A percentile compares a stretch with the other conserved stretches of the same genome.
phyloP scores from a whole-genome alignment of 1,140 invertebrate species.

The Trichonephila inaurata region DNA sequence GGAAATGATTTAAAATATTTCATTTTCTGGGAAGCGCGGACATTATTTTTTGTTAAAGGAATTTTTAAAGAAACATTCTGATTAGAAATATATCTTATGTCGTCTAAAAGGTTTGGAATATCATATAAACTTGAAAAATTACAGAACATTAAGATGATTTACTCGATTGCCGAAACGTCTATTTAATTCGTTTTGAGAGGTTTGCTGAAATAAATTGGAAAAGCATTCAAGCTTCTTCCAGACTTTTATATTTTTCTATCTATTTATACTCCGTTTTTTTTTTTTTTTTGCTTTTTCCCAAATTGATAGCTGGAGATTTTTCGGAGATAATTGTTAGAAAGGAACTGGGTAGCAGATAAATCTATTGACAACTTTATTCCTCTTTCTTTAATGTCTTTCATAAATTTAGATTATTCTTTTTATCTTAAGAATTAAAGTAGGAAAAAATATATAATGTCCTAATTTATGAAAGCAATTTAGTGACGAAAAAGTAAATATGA shows the following conservation, averaged over 20 bases:
- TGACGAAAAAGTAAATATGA: too few relatives aligned
- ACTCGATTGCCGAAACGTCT: slow-evolving; percentile 2
- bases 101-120: neutral
- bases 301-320: slow-evolving; percentile 1
- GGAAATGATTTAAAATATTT: too few relatives aligned
- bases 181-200: neutral
- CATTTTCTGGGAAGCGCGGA: too few relatives aligned
- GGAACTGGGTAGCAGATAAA: neutral
- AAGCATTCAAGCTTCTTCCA: neutral
- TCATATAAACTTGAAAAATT: neutral
- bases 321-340: neutral
- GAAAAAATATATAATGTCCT: neutral
- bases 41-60: too few relatives aligned
- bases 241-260: neutral
- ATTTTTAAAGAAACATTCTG: too few relatives aligned
- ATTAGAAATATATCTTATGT: neutral
- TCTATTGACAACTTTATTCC: neutral
- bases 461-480: too few relatives aligned
- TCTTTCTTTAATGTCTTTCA: neutral
- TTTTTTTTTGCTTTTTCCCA: neutral
- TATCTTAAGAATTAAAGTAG: neutral
- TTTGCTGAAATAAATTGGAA: neutral
- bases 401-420: neutral
- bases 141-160: neutral
- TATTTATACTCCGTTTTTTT: neutral